Percentiles rank a stretch among this genome's conserved stretches.
phyloP scores from a whole-genome alignment of 2,888 invertebrate species.

The Meiosimyza decipiens region DNA sequence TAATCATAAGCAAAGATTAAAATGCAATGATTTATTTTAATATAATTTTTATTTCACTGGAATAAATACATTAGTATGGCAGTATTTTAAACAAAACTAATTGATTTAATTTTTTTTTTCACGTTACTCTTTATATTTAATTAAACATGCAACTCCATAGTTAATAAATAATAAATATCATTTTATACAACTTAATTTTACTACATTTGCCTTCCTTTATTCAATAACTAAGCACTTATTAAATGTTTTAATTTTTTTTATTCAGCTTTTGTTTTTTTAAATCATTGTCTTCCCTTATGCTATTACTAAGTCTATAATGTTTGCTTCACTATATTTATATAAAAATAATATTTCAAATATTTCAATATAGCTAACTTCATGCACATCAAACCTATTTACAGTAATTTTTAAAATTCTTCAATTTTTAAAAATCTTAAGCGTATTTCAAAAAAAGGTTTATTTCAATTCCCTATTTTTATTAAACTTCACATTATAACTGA shows the following conservation, averaged over 20 bases:
- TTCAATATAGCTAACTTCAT: too few species aligned
- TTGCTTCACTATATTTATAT: neutral
- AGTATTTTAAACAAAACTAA: neutral
- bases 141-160: constrained; percentile 9
- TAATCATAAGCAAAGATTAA: too few species aligned
- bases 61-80: too few species aligned
- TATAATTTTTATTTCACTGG: too few species aligned
- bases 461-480: neutral
- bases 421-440: constrained; percentile 27
- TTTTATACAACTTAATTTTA: neutral
- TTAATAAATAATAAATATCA: neutral
- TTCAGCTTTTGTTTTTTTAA: neutral
- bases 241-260: neutral
- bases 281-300: constrained; percentile 2
- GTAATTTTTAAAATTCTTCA: neutral
- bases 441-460: constrained; percentile 18
- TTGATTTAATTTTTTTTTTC: neutral
- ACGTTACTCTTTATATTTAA: neutral
- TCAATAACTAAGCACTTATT: neutral
- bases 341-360: too few species aligned
- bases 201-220: neutral
- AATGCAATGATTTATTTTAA: too few species aligned
- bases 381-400: neutral
- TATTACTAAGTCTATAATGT: neutral
- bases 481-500: constrained; percentile 31